A percentile compares a stretch with the other conserved stretches of the same genome.
phyloP scores from a whole-genome alignment of 2,797 vertebrate species.

The Enteromius unitaeniatus region DNA sequence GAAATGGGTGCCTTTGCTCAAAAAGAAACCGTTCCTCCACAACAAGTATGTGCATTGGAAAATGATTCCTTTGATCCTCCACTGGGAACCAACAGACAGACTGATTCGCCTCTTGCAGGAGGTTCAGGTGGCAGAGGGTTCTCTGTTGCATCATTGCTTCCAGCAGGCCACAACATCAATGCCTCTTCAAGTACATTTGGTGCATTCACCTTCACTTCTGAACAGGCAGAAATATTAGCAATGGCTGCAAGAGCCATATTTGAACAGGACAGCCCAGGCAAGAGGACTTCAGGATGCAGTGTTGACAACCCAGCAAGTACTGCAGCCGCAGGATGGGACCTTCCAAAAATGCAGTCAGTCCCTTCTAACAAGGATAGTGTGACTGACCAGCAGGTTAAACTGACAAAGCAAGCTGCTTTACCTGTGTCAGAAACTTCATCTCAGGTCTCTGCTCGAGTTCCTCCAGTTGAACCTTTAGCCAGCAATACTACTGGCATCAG shows the following conservation, averaged over 20 bases:
- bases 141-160: slow-evolving; percentile 97
- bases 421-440: slow-evolving; percentile 75
- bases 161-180: slow-evolving; percentile 81
- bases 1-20: slow-evolving; percentile 71
- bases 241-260: slow-evolving; percentile 90
- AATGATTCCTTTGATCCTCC: slow-evolving; percentile 81
- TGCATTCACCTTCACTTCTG: slow-evolving; percentile 87
- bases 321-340: slow-evolving; percentile 77
- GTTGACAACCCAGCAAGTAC: slow-evolving; percentile 69
- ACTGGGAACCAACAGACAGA: slow-evolving; percentile 81
- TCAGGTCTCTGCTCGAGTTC: slow-evolving; percentile 74
- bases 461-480: slow-evolving; percentile 77
- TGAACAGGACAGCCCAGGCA: slow-evolving; percentile 87
- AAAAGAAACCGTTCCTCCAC: slow-evolving; percentile 77
- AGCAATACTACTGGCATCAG: slow-evolving; percentile 78
- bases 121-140: slow-evolving; percentile 89
- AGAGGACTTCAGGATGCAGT: slow-evolving; percentile 70
- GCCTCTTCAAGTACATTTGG: slow-evolving; percentile 82
- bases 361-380: slow-evolving; percentile 73
- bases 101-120: slow-evolving; percentile 89
- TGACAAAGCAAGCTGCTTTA: slow-evolving; percentile 72
- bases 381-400: slow-evolving; percentile 77
- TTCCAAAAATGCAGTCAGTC: slow-evolving; percentile 69
- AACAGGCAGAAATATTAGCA: slow-evolving; percentile 94
- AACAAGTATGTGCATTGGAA: slow-evolving; percentile 84